phyloP scores from a whole-genome alignment of 2,113 vertebrate genomes.

The Strix aluco region DNA sequence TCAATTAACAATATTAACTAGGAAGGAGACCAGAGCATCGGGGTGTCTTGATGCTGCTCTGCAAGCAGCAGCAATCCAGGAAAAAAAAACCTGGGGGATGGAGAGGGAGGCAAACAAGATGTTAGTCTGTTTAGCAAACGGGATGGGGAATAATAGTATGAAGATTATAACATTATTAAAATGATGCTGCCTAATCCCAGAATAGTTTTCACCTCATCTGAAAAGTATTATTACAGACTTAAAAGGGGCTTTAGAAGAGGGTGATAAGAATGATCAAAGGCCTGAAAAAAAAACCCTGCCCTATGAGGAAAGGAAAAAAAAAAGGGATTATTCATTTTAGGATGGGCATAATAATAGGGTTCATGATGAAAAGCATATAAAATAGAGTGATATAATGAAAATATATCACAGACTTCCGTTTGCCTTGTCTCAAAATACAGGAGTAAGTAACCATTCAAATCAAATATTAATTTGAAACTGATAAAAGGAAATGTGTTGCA shows the following conservation, averaged over 20 bases:
- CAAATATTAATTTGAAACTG: slow-evolving; percentile 17
- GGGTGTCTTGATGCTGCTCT: neutral
- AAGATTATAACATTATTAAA: slow-evolving; percentile 31
- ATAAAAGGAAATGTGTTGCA: neutral
- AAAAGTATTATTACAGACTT: slow-evolving; percentile 36
- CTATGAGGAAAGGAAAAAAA: neutral
- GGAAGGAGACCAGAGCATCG: neutral
- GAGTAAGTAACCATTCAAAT: neutral
- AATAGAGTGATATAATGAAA: slow-evolving; percentile 30
- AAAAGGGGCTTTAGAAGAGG: slow-evolving; percentile 41
- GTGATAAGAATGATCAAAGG: slow-evolving; percentile 56
- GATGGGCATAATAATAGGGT: neutral
- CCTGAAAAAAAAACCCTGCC: neutral
- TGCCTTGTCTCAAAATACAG: neutral
- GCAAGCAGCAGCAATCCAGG: neutral
- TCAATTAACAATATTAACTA: neutral
- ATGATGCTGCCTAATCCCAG: slow-evolving; percentile 32
- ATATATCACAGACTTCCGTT: slow-evolving; percentile 22
- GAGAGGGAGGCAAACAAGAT: neutral
- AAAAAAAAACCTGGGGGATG: neutral
- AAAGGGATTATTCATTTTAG: neutral
- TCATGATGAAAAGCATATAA: slow-evolving; percentile 31
- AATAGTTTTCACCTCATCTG: slow-evolving; percentile 20
- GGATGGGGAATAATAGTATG: neutral
- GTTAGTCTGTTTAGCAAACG: neutral